Evolutionary conservation across 2,113 vertebrate genomes (phyloP).

Genomic region (Sinocyclocheilus anophthalmus): DNA sequence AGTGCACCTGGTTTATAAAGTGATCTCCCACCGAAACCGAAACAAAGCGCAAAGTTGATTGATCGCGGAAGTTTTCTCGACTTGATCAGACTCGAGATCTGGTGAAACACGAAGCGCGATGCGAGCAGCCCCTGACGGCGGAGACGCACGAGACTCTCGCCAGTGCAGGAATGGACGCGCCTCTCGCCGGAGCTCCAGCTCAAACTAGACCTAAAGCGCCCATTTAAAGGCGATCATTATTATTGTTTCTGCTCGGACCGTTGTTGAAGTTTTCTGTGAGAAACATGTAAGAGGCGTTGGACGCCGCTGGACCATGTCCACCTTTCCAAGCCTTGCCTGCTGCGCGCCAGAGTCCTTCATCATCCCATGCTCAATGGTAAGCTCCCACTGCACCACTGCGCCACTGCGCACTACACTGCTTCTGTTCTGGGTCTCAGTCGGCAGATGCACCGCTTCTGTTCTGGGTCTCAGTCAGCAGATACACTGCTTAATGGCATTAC

Average conservation of each 20-base stretch:
- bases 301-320: conserved; percentile 34
- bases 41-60: conserved; percentile 65
- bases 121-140: conserved; percentile 65
- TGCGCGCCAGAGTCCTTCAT: conserved; percentile 50
- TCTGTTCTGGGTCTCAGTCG: no score
- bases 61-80: conserved; percentile 64
- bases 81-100: conserved; percentile 68
- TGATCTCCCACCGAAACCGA: conserved; percentile 61
- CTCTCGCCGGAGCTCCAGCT: conserved; percentile 20
- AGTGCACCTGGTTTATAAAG: background rate
- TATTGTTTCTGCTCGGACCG: background rate
- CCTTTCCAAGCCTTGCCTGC: background rate
- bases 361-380: conserved; percentile 77
- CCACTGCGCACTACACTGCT: background rate
- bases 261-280: background rate
- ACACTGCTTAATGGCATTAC: background rate
- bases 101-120: conserved; percentile 67
- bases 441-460: no score
- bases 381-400: conserved; percentile 14
- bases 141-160: conserved; percentile 45
- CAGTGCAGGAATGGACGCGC: conserved; percentile 60
- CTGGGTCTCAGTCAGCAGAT: no score
- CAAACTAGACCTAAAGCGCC: conserved; percentile 34
- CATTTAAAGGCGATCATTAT: conserved; percentile 11
- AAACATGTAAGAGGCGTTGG: conserved; percentile 42